Base-by-base conservation (phyloP, 1,140 invertebrate genomes). In the Zelostemma sp. region DNA sequence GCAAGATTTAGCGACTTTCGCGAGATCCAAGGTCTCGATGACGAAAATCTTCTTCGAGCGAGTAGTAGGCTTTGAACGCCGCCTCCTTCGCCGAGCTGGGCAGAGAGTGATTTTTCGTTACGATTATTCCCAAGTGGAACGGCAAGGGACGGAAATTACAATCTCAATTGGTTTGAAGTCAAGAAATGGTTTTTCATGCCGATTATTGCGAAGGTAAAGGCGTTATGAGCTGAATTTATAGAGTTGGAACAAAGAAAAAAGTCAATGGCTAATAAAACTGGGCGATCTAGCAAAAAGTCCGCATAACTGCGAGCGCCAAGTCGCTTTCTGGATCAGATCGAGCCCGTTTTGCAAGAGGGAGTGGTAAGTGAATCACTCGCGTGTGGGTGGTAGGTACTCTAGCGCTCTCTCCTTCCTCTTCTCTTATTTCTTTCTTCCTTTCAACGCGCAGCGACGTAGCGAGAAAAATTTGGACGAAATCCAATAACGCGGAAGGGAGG, bases 31-130 rank as follows among this genome's bases (percentile, higher is more conserved):
- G 0, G 92, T 97, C 67, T 95, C 92, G 25, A 99, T 91, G 82
- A 99, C 92, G 84, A 97, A 99, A 66, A 99, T 97, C 12, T 92
- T 91, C 80, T 99, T 99, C 63, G 85, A 99, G 97, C 1, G 96
- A 97, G 77, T 98, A 95, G 81, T 99, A 99, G 0, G 98, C 95
- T n/a, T 28, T 28, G 3, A 28, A 28, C 25, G 25, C 25, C n/a
- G n/a, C n/a, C n/a, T n/a, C n/a, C n/a, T n/a, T n/a, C n/a, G n/a
- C n/a, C n/a, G n/a, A n/a, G n/a, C n/a, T n/a, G n/a, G n/a, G n/a
- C n/a, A n/a, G n/a, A n/a, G n/a, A n/a, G n/a, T n/a, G n/a, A n/a
- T 28, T 28, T 28, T 28, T 28, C 3, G 25, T 28, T 28, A n/a
- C n/a, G n/a, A n/a, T n/a, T n/a, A n/a, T n/a, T n/a, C n/a, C n/a